Percentiles rank a stretch among this genome's conserved stretches.
These are phyloP conservation scores for Caranx ignobilis DNA, from an alignment of 2,113 vertebrate species.

Conservation along the genomic window DNA sequence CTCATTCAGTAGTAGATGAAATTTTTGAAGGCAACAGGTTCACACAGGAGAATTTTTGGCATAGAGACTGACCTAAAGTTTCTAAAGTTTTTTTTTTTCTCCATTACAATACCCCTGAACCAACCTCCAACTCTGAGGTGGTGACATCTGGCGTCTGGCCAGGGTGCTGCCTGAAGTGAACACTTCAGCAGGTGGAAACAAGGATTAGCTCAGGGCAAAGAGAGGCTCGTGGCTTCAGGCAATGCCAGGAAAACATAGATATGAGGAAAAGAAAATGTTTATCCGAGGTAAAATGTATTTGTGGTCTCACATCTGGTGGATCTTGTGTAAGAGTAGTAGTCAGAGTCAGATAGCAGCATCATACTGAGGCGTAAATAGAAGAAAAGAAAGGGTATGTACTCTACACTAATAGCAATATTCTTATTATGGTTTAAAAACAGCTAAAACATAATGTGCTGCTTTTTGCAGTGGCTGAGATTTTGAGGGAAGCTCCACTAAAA, in stretches of 20 bases:
- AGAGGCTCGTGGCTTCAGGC: conserved; percentile 23
- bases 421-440: conserved; percentile 8
- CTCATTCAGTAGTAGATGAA: background rate
- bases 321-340: conserved; percentile 13
- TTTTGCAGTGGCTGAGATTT: conserved; percentile 29
- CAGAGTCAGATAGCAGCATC: background rate
- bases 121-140: conserved; percentile 62
- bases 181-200: conserved; percentile 57
- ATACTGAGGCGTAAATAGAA: background rate
- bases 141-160: conserved; percentile 65
- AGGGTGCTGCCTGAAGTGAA: conserved; percentile 41
- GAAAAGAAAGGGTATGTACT: background rate
- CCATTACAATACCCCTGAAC: conserved; percentile 58
- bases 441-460: background rate
- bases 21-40: conserved; percentile 10
- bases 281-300: conserved; percentile 10
- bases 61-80: conserved; percentile 41
- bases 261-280: conserved; percentile 43
- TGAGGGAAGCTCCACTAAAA: conserved; percentile 19
- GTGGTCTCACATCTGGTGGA: background rate
- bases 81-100: background rate
- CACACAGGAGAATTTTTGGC: background rate
- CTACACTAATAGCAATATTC: background rate
- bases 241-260: conserved; percentile 21
- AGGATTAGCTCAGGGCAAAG: conserved; percentile 58